A percentile compares a stretch with the other conserved stretches of the same genome.
Evolutionary conservation across 2,113 vertebrate genomes (phyloP).

Genomic region (Axis porcinus): DNA sequence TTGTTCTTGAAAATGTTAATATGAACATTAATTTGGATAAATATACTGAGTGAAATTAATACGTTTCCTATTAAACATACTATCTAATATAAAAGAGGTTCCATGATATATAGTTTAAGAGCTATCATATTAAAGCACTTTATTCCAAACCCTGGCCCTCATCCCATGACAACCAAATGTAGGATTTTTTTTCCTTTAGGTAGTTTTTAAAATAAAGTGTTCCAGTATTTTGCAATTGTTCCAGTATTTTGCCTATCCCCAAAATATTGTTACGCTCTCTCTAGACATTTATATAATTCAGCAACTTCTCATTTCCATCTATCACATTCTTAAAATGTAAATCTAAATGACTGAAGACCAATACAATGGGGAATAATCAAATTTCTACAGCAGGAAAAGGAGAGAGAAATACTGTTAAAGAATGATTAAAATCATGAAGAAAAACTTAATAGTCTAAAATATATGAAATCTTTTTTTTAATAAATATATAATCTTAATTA

Average conservation of each 20-base stretch:
- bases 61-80: not conserved
- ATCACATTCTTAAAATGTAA: not conserved
- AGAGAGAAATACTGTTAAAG: not conserved
- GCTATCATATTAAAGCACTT: not conserved
- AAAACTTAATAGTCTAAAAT: constrained; percentile 32
- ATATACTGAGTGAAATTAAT: not conserved
- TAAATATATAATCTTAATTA: not conserved
- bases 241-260: not conserved
- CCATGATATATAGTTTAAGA: not conserved
- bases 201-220: not conserved
- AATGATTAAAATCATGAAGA: not conserved
- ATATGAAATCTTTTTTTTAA: not conserved
- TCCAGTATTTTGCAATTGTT: no score
- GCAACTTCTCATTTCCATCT: not conserved
- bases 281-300: not conserved
- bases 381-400: not conserved
- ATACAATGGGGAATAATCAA: not conserved
- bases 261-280: not conserved
- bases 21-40: not conserved
- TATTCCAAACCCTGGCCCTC: not conserved
- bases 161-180: not conserved
- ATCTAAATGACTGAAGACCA: not conserved
- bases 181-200: not conserved
- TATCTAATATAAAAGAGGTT: not conserved
- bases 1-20: not conserved